Conservation (phyloP, 2,888 invertebrate genomes). For the Leptopilina myrica region DNA sequence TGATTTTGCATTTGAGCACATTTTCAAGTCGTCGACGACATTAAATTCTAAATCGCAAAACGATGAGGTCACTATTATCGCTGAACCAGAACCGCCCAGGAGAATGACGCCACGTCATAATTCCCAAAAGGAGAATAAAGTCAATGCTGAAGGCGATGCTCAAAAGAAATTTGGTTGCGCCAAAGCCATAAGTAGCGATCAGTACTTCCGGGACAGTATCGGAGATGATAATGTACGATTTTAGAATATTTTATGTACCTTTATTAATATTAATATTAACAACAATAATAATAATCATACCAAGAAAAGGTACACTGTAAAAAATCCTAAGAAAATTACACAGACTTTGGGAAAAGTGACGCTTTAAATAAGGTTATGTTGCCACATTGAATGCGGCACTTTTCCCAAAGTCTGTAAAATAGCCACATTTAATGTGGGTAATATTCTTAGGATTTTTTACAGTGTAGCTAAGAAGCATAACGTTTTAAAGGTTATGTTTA, state of each 20-base stretch:
- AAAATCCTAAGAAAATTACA: too few relatives aligned
- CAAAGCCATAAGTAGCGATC: conserved; percentile 98
- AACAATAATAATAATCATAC: too few relatives aligned
- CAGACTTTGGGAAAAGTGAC: too few relatives aligned
- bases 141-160: conserved; percentile 84
- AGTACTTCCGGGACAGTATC: conserved; percentile 90
- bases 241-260: not conserved
- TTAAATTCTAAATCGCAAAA: conserved; percentile 67
- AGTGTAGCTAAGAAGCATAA: too few relatives aligned
- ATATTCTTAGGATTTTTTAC: too few relatives aligned
- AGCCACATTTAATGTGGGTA: too few relatives aligned
- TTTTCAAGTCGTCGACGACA: conserved; percentile 63
- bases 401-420: too few relatives aligned
- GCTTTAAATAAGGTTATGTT: too few relatives aligned
- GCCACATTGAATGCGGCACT: too few relatives aligned
- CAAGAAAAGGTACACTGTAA: too few relatives aligned
- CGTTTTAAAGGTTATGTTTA: too few relatives aligned
- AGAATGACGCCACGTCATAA: conserved; percentile 64
- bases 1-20: conserved; percentile 74
- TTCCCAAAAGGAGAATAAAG: conserved; percentile 51
- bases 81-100: conserved; percentile 70
- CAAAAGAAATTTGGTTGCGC: conserved; percentile 98
- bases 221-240: conserved; percentile 75
- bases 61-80: conserved; percentile 76
- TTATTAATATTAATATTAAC: not conserved